A percentile compares a stretch with the other conserved stretches of the same genome.
phyloP scores from a whole-genome alignment of 2,797 vertebrate genomes.

The Poeciliopsis turneri region DNA sequence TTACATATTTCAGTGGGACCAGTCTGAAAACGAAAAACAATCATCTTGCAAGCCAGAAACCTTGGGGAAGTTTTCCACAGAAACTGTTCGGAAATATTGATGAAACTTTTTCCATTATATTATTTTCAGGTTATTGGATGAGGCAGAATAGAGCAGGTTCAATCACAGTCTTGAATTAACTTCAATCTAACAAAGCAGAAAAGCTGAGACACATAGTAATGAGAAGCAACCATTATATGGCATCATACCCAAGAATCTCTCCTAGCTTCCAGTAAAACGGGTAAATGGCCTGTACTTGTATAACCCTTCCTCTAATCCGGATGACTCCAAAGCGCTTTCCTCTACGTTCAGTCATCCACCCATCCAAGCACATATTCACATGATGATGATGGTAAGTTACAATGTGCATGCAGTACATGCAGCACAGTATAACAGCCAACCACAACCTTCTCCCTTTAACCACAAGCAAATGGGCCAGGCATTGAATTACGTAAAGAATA shows the following conservation, averaged over 20 bases:
- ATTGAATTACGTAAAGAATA: neutral
- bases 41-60: neutral
- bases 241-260: neutral
- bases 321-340: too few relatives aligned
- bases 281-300: too few relatives aligned
- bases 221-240: neutral
- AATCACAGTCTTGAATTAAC: neutral
- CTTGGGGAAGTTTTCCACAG: neutral
- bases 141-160: neutral
- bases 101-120: neutral
- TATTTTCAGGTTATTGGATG: neutral
- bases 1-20: neutral
- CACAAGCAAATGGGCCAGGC: neutral
- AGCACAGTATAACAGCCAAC: neutral
- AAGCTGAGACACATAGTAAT: slow-evolving; percentile 1
- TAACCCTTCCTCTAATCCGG: too few relatives aligned
- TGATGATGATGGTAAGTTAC: too few relatives aligned
- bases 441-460: neutral
- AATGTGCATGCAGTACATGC: too few relatives aligned
- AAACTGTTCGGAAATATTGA: neutral
- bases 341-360: too few relatives aligned
- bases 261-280: neutral
- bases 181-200: neutral
- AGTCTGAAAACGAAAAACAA: too few relatives aligned
- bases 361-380: too few relatives aligned